Conservation (phyloP, 2,113 vertebrate genomes). For the Solea senegalensis region DNA sequence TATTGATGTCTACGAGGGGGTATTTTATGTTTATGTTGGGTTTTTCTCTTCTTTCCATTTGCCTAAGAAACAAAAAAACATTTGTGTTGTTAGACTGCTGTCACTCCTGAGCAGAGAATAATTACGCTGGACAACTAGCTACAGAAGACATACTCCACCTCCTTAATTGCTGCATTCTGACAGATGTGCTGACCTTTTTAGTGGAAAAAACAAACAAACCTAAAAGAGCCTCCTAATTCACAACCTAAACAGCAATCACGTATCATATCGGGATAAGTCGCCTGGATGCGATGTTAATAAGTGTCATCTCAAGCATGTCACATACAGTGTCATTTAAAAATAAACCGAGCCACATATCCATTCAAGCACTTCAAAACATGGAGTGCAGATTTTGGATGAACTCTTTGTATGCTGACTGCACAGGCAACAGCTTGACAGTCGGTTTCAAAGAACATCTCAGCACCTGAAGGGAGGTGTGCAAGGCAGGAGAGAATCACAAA, state of each 20-base stretch:
- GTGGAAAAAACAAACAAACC: no score
- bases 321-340: conserved; percentile 5
- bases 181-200: no score
- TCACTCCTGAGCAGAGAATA: no score
- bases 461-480: conserved; percentile 77
- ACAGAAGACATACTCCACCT: no score
- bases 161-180: no score
- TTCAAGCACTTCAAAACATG: conserved; percentile 43
- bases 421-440: conserved; percentile 81
- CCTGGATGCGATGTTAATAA: not conserved
- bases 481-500: conserved; percentile 74
- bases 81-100: no score
- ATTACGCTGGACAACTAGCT: no score
- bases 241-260: not conserved
- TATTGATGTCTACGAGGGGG: no score
- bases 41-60: no score
- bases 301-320: conserved; percentile 17
- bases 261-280: not conserved
- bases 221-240: no score
- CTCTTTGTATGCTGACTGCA: conserved; percentile 77
- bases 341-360: conserved; percentile 31
- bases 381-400: conserved; percentile 63
- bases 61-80: no score
- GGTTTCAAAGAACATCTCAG: conserved; percentile 79
- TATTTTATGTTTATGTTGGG: no score